Conservation (phyloP, 2,797 vertebrate species). For the Xyrichtys novacula region DNA sequence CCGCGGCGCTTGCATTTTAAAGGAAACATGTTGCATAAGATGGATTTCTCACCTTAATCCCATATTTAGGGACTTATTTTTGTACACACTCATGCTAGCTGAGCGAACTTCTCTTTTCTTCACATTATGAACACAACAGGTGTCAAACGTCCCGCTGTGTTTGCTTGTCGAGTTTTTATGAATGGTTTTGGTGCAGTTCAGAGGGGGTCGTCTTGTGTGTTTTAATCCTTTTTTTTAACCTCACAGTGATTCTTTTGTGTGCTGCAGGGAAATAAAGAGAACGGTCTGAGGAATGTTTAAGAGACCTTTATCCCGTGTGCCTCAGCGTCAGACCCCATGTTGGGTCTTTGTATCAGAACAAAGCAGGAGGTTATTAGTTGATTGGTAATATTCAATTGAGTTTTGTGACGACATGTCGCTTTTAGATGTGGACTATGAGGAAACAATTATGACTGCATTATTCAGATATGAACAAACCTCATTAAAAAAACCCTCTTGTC, state of each 20-base stretch:
- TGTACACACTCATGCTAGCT: not conserved
- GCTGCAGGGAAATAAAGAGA: constrained; percentile 34
- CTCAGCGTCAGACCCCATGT: constrained; percentile 46
- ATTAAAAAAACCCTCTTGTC: no score
- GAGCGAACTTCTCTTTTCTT: constrained; percentile 2
- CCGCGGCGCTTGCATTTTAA: not conserved
- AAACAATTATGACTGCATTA: not conserved
- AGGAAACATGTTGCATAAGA: not conserved
- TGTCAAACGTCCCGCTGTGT: constrained; percentile 25
- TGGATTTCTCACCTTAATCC: constrained; percentile 1
- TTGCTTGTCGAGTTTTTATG: constrained; percentile 18
- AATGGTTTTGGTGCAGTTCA: constrained; percentile 16
- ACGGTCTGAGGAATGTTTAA: constrained; percentile 61
- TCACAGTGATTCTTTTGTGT: constrained; percentile 53
- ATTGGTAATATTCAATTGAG: constrained; percentile 14
- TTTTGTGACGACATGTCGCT: constrained; percentile 1
- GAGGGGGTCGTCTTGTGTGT: constrained; percentile 10
- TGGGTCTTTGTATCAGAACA: constrained; percentile 39
- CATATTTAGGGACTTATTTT: not conserved
- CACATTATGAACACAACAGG: constrained; percentile 21
- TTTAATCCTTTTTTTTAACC: constrained; percentile 20
- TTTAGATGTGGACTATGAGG: not conserved
- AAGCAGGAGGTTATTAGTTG: constrained; percentile 25
- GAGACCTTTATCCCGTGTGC: constrained; percentile 56
- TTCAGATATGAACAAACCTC: not conserved